phyloP scores from a whole-genome alignment of 2,113 vertebrate genomes.

The Ophthalmolycus amberensis region DNA sequence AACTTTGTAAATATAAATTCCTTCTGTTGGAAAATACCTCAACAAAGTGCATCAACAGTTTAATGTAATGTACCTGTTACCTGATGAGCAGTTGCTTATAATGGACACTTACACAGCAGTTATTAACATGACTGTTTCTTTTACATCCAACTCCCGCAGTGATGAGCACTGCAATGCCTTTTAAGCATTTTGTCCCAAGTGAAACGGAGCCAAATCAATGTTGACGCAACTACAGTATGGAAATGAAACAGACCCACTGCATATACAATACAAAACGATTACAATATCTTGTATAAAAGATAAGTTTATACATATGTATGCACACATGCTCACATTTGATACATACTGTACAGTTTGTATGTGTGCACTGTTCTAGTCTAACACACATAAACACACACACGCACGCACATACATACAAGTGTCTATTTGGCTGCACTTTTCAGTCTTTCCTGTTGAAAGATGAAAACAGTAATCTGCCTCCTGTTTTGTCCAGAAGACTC shows the following conservation, averaged over 20 bases:
- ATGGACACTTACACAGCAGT: conserved; percentile 74
- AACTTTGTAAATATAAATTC: conserved; percentile 37
- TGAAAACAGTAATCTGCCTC: conserved; percentile 33
- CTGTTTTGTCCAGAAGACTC: conserved; percentile 38
- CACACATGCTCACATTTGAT: conserved; percentile 82
- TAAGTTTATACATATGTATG: conserved; percentile 83
- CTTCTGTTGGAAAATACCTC: conserved; percentile 54
- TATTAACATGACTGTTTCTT: conserved; percentile 54
- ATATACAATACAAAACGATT: conserved; percentile 81
- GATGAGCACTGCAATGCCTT: conserved; percentile 31
- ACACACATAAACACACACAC: conserved; percentile 43
- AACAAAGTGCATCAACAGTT: conserved; percentile 76
- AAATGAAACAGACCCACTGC: conserved; percentile 77
- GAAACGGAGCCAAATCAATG: conserved; percentile 50
- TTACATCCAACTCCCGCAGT: conserved; percentile 55
- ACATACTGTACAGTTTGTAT: conserved; percentile 82
- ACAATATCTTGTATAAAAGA: conserved; percentile 85
- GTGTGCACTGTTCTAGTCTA: conserved; percentile 80
- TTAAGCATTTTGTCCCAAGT: conserved; percentile 38
- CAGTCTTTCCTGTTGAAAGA: conserved; percentile 62
- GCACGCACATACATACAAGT: conserved; percentile 53
- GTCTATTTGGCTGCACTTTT: conserved; percentile 78
- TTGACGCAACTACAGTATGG: conserved; percentile 38
- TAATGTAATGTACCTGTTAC: conserved; percentile 44
- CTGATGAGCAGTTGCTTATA: conserved; percentile 60